These are phyloP conservation scores for Nebria salina DNA, from an alignment of 2,888 invertebrate genomes.

Conservation along the genomic window DNA sequence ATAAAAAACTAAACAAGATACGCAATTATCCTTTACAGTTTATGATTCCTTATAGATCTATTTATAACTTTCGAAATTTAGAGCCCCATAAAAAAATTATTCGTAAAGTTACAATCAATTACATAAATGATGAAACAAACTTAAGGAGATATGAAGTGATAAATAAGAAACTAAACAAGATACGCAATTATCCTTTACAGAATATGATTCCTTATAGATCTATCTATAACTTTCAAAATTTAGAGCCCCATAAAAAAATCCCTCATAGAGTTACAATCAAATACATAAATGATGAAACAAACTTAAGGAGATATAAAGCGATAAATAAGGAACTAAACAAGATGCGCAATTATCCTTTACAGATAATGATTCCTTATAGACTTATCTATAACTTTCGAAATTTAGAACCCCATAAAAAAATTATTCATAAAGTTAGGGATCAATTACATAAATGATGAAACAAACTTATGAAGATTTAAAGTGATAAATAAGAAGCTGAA, in stretches of 20 bases:
- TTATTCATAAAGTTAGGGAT: not conserved
- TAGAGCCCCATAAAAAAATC: not conserved
- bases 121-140: not conserved
- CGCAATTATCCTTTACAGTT: too few relatives aligned
- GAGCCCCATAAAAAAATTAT: not conserved
- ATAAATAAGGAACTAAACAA: not conserved
- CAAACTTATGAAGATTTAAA: too few relatives aligned
- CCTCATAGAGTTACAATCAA: not conserved
- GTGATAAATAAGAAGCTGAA: not conserved
- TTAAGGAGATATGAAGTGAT: not conserved
- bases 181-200: not conserved
- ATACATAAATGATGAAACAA: not conserved
- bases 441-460: not conserved
- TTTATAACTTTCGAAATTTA: not conserved
- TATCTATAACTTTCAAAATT: not conserved
- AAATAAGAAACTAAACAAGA: not conserved
- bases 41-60: too few relatives aligned
- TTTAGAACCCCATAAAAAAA: not conserved
- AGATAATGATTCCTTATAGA: too few relatives aligned
- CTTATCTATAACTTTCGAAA: not conserved
- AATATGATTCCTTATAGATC: not conserved
- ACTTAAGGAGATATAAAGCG: too few relatives aligned
- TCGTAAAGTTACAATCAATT: not conserved
- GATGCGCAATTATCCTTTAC: too few relatives aligned
- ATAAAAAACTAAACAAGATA: not conserved